phyloP scores from a whole-genome alignment of 1,140 invertebrate genomes.

The Psilanteris sp. region DNA sequence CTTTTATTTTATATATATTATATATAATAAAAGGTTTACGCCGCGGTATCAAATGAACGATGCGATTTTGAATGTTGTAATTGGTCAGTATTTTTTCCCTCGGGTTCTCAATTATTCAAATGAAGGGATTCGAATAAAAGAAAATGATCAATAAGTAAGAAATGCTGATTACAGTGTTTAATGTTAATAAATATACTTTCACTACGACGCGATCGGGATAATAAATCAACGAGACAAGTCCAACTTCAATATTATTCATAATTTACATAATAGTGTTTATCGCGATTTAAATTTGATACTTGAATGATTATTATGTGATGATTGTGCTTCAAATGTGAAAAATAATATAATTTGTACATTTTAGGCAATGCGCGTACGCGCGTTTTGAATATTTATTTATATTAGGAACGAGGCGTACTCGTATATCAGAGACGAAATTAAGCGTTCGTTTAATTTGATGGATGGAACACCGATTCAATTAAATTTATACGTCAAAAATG shows the following conservation, averaged over 20 bases:
- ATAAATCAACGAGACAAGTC: constrained; percentile 48
- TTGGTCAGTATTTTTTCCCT: not conserved
- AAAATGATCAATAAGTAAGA: constrained; percentile 17
- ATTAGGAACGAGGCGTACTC: no score
- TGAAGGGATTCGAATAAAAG: constrained; percentile 14
- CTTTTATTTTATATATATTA: no score
- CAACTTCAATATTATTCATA: constrained; percentile 36
- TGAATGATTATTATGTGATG: constrained; percentile 23
- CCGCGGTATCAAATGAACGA: not conserved
- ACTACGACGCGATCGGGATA: constrained; percentile 22
- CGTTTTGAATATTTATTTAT: no score
- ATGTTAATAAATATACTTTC: constrained; percentile 57
- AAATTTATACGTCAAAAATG: no score
- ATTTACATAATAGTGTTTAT: constrained; percentile 46
- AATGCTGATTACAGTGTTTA: constrained; percentile 50
- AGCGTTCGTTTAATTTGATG: no score
- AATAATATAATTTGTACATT: no score
- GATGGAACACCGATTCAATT: no score
- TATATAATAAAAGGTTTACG: no score
- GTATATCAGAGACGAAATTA: no score
- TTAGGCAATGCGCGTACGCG: no score
- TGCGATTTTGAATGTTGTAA: constrained; percentile 1
- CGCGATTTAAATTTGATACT: constrained; percentile 24
- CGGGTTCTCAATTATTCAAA: constrained; percentile 10
- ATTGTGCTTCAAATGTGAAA: constrained; percentile 5